Percentiles rank a stretch among this genome's conserved stretches.
These are phyloP conservation scores for Zootoca vivipara DNA, from an alignment of 2,113 vertebrate genomes.

Conservation along the genomic window DNA sequence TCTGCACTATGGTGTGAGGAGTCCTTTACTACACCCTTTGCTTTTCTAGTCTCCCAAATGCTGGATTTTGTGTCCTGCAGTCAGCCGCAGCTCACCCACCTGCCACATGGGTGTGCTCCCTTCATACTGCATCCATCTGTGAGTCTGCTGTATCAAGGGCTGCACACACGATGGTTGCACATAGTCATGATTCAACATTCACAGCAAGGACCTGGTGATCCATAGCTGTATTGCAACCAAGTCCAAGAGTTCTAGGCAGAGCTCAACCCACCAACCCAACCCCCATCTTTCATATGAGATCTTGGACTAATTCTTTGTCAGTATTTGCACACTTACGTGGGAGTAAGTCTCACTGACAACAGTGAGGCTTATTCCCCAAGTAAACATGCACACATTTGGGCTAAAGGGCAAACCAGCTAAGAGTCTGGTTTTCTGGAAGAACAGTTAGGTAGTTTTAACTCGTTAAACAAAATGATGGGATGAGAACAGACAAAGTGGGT, in stretches of 20 bases:
- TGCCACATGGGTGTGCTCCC: constrained; percentile 72
- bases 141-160: not conserved
- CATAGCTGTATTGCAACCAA: not conserved
- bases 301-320: not conserved
- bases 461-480: not conserved
- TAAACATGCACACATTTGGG: not conserved
- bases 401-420: not conserved
- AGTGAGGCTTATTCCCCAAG: not conserved
- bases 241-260: not conserved
- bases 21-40: not conserved
- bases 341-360: not conserved
- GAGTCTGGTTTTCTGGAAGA: not conserved
- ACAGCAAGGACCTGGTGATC: not conserved
- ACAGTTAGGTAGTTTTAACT: not conserved
- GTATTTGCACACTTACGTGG: not conserved
- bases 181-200: not conserved
- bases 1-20: not conserved
- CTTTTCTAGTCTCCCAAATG: not conserved
- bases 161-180: not conserved
- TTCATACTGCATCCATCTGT: constrained; percentile 40
- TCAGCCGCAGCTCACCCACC: constrained; percentile 65
- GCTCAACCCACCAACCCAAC: not conserved
- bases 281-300: not conserved
- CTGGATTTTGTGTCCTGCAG: not conserved
- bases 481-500: not conserved